Evolutionary conservation across 2,888 invertebrate genomes (phyloP).

Genomic region (Leptinotarsa haldemani): DNA sequence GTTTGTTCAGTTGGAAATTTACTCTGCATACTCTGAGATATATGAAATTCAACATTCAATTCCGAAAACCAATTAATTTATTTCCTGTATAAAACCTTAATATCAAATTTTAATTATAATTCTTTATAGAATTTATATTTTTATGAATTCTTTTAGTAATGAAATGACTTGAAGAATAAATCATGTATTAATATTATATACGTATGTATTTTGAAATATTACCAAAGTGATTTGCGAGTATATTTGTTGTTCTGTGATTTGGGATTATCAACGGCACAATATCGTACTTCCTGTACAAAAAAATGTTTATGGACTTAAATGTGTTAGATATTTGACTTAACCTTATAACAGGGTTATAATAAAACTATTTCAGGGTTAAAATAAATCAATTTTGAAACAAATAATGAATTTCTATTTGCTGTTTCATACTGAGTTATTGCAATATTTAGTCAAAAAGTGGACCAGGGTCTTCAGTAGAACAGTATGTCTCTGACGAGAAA

Average conservation of each 20-base stretch:
- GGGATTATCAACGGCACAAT: slow-evolving; percentile 2
- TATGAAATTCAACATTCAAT: too few relatives aligned
- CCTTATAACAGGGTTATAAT: slow-evolving; percentile 25
- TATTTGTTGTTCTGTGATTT: slow-evolving; percentile 14
- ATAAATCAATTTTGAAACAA: slow-evolving; percentile 30
- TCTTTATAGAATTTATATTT: too few relatives aligned
- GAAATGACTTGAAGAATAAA: too few relatives aligned
- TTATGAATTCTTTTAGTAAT: too few relatives aligned
- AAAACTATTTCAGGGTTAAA: slow-evolving; percentile 27
- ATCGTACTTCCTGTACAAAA: slow-evolving; percentile 22
- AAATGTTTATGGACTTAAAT: slow-evolving; percentile 21
- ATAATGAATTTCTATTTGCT: slow-evolving; percentile 34
- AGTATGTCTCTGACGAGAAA: slow-evolving; percentile 32
- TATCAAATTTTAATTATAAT: too few relatives aligned
- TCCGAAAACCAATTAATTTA: too few relatives aligned
- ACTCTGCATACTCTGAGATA: neutral
- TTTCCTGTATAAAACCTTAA: too few relatives aligned
- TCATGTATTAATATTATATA: too few relatives aligned
- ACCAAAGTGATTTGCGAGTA: too few relatives aligned
- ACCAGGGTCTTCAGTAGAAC: slow-evolving; percentile 60
- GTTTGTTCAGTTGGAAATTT: neutral
- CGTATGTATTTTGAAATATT: too few relatives aligned
- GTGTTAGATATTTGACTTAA: slow-evolving; percentile 26
- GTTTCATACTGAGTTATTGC: slow-evolving; percentile 52
- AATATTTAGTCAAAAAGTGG: slow-evolving; percentile 63